Percentiles rank a stretch among this genome's conserved stretches.
Evolutionary conservation across 2,113 vertebrate genomes (phyloP).

Genomic region (Aspidoscelis tigris): DNA sequence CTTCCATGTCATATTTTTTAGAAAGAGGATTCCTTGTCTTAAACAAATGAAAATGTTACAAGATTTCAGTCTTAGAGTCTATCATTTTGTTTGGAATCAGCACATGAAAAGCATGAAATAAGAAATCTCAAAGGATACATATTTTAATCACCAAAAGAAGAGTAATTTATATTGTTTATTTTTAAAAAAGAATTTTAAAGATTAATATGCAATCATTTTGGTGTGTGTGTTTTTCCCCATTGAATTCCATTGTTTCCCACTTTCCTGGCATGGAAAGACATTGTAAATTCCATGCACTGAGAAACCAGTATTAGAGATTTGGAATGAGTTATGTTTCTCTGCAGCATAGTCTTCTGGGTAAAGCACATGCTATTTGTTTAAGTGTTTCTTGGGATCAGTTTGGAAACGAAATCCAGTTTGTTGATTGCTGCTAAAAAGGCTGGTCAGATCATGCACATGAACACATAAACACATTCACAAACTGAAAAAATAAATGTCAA

Average conservation of each 20-base stretch:
- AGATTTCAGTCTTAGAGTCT: background rate
- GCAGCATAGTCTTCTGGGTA: slow-evolving; percentile 1
- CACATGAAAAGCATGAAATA: slow-evolving; percentile 11
- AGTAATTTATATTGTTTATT: slow-evolving; percentile 42
- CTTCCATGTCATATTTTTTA: slow-evolving; percentile 39
- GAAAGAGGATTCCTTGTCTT: slow-evolving; percentile 28
- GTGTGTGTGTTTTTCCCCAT: too few species aligned
- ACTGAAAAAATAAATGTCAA: background rate
- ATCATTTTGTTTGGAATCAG: slow-evolving; percentile 5
- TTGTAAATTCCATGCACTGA: slow-evolving; percentile 23
- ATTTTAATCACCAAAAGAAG: slow-evolving; percentile 49
- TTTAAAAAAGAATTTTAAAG: too few species aligned
- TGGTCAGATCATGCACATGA: background rate
- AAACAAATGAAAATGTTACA: slow-evolving; percentile 45
- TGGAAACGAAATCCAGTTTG: background rate
- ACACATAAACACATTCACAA: background rate
- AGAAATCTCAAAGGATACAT: slow-evolving; percentile 32
- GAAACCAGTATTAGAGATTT: slow-evolving; percentile 30
- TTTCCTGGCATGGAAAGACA: slow-evolving; percentile 31
- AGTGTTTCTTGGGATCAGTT: slow-evolving; percentile 6
- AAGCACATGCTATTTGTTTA: slow-evolving; percentile 1
- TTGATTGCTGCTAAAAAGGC: background rate
- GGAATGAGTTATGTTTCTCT: slow-evolving; percentile 26
- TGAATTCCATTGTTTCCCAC: slow-evolving; percentile 22
- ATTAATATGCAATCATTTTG: too few species aligned